A percentile compares a stretch with the other conserved stretches of the same genome.
Conservation (phyloP, 2,888 invertebrate species). For the Agrochola macilenta region DNA sequence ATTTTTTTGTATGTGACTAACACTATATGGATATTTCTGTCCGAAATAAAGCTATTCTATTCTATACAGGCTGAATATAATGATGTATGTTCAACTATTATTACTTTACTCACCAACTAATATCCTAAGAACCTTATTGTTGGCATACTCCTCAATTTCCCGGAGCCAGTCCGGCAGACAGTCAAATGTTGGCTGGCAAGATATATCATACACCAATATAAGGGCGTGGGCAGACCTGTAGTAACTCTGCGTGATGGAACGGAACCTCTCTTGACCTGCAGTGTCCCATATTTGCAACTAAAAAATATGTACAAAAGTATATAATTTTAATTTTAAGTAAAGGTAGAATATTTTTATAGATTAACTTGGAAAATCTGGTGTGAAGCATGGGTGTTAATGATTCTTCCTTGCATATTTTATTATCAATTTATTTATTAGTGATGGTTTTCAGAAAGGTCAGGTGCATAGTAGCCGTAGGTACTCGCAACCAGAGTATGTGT, state of each 20-base stretch:
- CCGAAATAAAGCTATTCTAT: too few species aligned
- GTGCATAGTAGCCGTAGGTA: neutral
- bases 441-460: neutral
- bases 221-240: constrained; percentile 99
- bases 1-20: too few species aligned
- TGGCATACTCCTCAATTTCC: constrained; percentile 99
- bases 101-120: constrained; percentile 94
- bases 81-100: neutral
- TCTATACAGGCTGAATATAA: too few species aligned
- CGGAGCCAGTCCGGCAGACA: constrained; percentile 99
- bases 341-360: too few species aligned
- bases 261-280: constrained; percentile 98
- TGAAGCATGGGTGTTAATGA: too few species aligned
- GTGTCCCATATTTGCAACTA: constrained; percentile 99
- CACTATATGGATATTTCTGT: too few species aligned
- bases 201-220: constrained; percentile 99
- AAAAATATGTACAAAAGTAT: constrained; percentile 53
- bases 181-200: constrained; percentile 99
- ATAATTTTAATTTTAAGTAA: neutral
- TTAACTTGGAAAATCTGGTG: neutral
- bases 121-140: constrained; percentile 97
- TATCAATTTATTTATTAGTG: neutral
- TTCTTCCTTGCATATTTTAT: neutral
- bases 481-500: neutral
- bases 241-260: constrained; percentile 99